Evolutionary conservation across 2,888 invertebrate genomes (phyloP), one percentile per base, ranked within the genome.

Genomic region (Diadegma fenestrale): DNA sequence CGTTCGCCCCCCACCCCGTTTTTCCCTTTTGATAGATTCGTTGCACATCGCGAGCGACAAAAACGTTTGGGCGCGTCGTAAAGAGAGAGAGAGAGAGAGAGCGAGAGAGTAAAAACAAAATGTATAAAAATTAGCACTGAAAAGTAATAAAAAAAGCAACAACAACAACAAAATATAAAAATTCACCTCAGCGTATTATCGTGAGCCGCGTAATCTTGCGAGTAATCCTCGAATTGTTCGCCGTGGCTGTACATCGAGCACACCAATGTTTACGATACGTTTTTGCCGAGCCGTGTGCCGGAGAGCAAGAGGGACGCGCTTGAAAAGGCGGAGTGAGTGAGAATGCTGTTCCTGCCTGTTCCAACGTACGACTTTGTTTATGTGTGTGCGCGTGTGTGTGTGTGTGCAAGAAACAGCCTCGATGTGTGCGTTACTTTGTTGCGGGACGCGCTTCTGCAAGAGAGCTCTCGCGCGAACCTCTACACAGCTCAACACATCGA

Each of bases 241-340:
- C 80, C 77, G 82, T 83, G 80, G 77, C 80, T 76, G 78, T 82
- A 86, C 86, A 86, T 83, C 82, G 82, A 86, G 77, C 82, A 80
- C 82, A 72, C 61, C 73, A 75, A 80, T 86, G 82, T 86, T 86
- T 86, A 86, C 85, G 85, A 68, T 80, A 73, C 73, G 30, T 33
- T 58, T 45, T 63, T 72, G 30, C 64, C 71, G 64, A 77, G 82
- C 73, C 66, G 80, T 79, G 81, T 54, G 37, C 78, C 73, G 66
- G 64, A 72, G 80, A 76, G 76, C 41, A 80, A 77, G 77, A 77
- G 78, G 66, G 78, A 78, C 68, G 78, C 78, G 78, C 43, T 77
- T 17, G 54, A 78, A 77, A 78, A 33, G 41, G 58, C 68, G 58
- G 58, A 78, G 58, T 58, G 51, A 64, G 58, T 58, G 58, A 58